phyloP scores from a whole-genome alignment of 1,140 invertebrate genomes.

The Agrilus planipennis region DNA sequence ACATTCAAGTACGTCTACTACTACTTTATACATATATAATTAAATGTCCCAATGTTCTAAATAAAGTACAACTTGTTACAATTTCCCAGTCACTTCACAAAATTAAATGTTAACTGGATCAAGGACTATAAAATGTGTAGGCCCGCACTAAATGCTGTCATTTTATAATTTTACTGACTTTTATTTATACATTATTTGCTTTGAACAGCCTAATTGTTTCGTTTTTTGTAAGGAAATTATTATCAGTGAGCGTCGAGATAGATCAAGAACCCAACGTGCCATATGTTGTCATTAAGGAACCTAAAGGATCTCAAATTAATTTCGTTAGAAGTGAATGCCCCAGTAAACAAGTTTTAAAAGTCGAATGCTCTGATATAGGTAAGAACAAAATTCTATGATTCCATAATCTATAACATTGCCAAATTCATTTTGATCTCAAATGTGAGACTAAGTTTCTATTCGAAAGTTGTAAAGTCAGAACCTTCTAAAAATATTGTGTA shows the following conservation, averaged over 20 bases:
- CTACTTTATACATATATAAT: slow-evolving; percentile 3
- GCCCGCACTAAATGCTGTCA: background rate
- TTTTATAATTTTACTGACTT: background rate
- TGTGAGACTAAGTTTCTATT: no score
- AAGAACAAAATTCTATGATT: slow-evolving; percentile 25
- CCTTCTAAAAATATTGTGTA: no score
- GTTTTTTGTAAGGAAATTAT: slow-evolving; percentile 29
- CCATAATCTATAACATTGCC: background rate
- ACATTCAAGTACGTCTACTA: slow-evolving; percentile 59
- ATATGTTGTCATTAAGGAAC: slow-evolving; percentile 70
- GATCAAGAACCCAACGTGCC: slow-evolving; percentile 29
- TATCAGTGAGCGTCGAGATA: slow-evolving; percentile 25
- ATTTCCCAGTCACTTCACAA: background rate
- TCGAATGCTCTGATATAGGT: slow-evolving; percentile 66
- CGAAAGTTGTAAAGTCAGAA: no score
- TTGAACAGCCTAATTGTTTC: no score
- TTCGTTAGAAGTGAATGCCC: slow-evolving; percentile 65
- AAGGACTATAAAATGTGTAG: background rate
- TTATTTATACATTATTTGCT: no score
- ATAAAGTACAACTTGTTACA: background rate
- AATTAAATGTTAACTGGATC: background rate
- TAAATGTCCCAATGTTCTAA: no score
- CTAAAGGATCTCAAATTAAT: slow-evolving; percentile 63
- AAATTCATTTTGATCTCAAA: no score
- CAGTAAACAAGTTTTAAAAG: slow-evolving; percentile 64